Evolutionary conservation across 2,113 vertebrate species (phyloP).

Genomic region (Morone chrysops): DNA sequence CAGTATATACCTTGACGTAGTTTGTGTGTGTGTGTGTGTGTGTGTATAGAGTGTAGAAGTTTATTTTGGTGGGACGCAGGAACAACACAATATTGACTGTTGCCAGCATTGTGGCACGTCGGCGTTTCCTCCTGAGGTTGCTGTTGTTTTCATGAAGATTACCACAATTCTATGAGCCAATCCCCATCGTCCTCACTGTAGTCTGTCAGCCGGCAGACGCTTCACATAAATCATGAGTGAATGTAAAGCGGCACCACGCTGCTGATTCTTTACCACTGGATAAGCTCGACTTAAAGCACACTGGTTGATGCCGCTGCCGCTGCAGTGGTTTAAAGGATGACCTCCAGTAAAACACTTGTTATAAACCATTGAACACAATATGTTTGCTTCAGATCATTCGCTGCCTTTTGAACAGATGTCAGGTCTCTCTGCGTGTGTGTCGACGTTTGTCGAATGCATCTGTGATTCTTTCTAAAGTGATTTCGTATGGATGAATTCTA

Average conservation of each 20-base stretch:
- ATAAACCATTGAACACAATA: slow-evolving; percentile 9
- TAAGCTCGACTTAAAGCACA: slow-evolving; percentile 49
- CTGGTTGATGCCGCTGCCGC: slow-evolving; percentile 2
- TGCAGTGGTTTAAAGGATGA: background rate
- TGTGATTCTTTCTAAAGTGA: slow-evolving; percentile 42
- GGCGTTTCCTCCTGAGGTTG: background rate
- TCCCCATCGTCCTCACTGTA: background rate
- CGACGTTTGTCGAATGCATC: slow-evolving; percentile 39
- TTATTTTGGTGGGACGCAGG: background rate
- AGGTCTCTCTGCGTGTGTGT: background rate
- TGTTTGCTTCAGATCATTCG: slow-evolving; percentile 34
- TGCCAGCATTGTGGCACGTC: background rate
- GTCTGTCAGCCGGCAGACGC: slow-evolving; percentile 1
- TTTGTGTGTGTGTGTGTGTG: slow-evolving; percentile 2
- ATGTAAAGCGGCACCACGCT: slow-evolving; percentile 47
- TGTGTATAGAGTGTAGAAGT: background rate
- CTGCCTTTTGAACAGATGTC: slow-evolving; percentile 65
- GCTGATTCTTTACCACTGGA: slow-evolving; percentile 58
- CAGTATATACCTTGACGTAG: background rate
- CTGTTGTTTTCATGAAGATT: background rate
- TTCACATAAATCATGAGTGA: slow-evolving; percentile 32
- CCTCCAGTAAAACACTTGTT: slow-evolving; percentile 27
- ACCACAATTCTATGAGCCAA: slow-evolving; percentile 13
- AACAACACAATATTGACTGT: background rate
- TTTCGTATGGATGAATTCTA: slow-evolving; percentile 48